Evolutionary conservation across 2,888 invertebrate genomes (phyloP), one percentile per base, ranked within the genome.

Genomic region (Choreutis nemorana): DNA sequence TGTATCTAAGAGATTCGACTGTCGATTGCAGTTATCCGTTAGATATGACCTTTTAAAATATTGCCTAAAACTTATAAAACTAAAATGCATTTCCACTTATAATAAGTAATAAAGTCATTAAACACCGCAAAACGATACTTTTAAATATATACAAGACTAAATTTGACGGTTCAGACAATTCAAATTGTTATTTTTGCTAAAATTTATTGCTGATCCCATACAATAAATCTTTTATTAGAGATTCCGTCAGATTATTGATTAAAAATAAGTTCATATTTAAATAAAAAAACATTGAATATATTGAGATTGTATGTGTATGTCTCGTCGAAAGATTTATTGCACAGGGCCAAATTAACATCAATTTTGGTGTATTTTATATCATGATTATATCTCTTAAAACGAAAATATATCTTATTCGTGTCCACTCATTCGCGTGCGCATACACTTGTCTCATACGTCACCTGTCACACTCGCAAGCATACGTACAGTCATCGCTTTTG

Each of bases 31-130:
- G 64, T 61, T 60, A 61, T 72, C 72, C 44, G 45, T 67, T 73
- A 75, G 66, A 75, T 65, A 72, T 67, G 68, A 73, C 63, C 56
- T 51, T 71, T 71, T 68, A 60, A 72, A 71, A 71, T 75, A 77
- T 77, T 72, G 65, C 72, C 78, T 77, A 77, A 64, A 71, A 73
- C 73, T 72, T 77, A 73, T 61, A 65, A 64, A 78, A 75, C 77
- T 77, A 78, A 77, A 77, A 78, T 75, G 77, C 77, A 66, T 71
- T 72, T 72, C 50, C 68, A 63, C 73, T 75, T 75, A 73, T 42
- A 61, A 58, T 50, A 45, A n/a, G n/a, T n/a, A n/a, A 48, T 61
- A 63, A 63, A 60, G 55, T 70, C 58, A 64, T 59, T 65, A 64
- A 73, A 75, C 68, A 66, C 70, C 65, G 70, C 65, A 73, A 72